Conservation (phyloP, 2,797 vertebrate species). For the Platalea minor region DNA sequence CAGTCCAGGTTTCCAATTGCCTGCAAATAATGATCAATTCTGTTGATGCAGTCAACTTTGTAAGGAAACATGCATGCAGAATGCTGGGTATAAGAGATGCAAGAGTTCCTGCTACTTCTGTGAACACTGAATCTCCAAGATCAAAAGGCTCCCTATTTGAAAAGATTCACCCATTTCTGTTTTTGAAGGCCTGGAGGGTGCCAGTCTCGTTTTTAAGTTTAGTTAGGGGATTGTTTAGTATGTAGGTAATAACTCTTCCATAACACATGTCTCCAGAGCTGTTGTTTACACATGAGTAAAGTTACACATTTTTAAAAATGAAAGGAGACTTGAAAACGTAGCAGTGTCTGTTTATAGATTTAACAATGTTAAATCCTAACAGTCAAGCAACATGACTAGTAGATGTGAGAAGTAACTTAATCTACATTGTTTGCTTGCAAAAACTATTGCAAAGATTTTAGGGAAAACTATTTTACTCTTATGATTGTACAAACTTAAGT, state of each 20-base stretch:
- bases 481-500: not conserved
- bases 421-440: not conserved
- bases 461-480: not conserved
- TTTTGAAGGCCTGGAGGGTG: conserved; percentile 9
- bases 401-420: not conserved
- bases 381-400: not conserved
- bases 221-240: not conserved
- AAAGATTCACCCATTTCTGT: not conserved
- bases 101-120: not conserved
- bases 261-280: not conserved
- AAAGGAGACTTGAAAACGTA: not conserved
- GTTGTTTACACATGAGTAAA: not conserved
- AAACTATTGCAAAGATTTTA: not conserved
- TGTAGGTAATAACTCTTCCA: conserved; percentile 7
- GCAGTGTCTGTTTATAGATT: not conserved
- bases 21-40: not conserved
- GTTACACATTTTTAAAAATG: not conserved
- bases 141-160: not conserved
- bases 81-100: not conserved
- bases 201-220: not conserved
- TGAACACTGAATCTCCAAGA: not conserved
- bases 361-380: not conserved
- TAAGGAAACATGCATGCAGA: not conserved
- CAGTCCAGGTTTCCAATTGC: not conserved
- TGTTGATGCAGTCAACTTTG: not conserved